Evolutionary conservation across 2,113 vertebrate species (phyloP), one percentile per base, ranked within the genome.

Genomic region (Echinops telfairi): DNA sequence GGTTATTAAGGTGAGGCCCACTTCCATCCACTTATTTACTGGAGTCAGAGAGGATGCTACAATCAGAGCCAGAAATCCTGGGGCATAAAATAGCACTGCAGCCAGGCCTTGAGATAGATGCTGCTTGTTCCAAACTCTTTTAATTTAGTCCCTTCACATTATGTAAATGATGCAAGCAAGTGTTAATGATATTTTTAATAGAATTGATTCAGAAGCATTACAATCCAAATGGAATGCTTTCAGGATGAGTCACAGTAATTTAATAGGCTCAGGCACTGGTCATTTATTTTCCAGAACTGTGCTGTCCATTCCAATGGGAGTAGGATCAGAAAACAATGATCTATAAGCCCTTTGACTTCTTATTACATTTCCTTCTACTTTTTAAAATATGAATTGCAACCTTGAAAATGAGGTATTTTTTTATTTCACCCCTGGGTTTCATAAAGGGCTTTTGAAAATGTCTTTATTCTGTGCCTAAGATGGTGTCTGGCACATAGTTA

Each of bases 141-240:
- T 97, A 89, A 96, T 95, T 94, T 96, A 94, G 62, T 91, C 88
- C 92, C 84, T 84, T 88, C 66, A 43, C 20, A 86, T 94, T 97
- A 91, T 93, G 77, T 93, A 97, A 97, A 97, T 96, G n/a, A 80
- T 23, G n/a, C 70, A 90, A 94, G 83, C 66, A 95, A 96, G 43
- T 25, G 2, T 57, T 84, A 84, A 91, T 40, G 36, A 43, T 91
- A 82, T 80, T 95, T 95, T 88, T 64, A 27, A 88, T 68, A 20
- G 4, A 29, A 53, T 10, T 94, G 92, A 81, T 95, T 78, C 83
- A 93, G 91, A 94, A 91, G 38, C 1, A 33, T 43, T 81, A 19
- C 81, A 53, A 33, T 0, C 0, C 25, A 96, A 92, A 86, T 76
- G 78, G 92, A 77, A 95, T 95, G 19, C 89, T 94, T 86, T 91